Percentiles rank a stretch among this genome's conserved stretches.
phyloP scores from a whole-genome alignment of 2,797 vertebrate genomes.

The Manis pentadactyla region DNA sequence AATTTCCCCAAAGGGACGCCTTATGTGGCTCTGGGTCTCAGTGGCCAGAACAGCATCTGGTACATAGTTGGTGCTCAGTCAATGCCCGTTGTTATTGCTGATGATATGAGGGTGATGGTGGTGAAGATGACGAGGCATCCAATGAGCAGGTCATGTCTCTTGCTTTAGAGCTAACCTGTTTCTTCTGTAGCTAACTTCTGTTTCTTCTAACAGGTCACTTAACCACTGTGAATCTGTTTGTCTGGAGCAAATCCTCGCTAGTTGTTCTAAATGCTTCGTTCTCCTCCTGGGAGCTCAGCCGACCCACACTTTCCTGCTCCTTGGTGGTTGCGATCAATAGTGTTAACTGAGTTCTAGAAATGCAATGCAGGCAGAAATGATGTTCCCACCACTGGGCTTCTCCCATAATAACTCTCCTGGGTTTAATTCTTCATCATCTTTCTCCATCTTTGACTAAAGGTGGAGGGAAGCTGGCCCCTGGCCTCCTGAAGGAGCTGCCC shows the following conservation, averaged over 20 bases:
- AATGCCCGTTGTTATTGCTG: neutral
- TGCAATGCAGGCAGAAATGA: neutral
- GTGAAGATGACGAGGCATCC: rapidly evolving
- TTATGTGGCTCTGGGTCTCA: neutral
- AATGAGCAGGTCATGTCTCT: neutral
- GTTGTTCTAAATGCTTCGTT: neutral
- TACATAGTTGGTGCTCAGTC: neutral
- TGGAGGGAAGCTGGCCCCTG: neutral
- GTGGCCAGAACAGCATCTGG: neutral
- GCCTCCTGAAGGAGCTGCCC: neutral
- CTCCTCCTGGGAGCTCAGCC: neutral
- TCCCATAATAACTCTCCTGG: neutral
- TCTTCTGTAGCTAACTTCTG: neutral
- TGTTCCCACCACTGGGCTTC: neutral
- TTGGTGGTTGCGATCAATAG: neutral
- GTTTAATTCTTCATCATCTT: neutral
- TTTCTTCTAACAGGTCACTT: neutral
- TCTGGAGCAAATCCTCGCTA: neutral
- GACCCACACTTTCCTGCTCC: too few relatives aligned
- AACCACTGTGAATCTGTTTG: neutral
- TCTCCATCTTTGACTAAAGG: neutral
- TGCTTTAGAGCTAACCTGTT: neutral
- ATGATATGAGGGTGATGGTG: too few relatives aligned
- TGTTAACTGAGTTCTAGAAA: neutral
- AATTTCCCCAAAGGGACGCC: neutral